Percentiles rank a stretch among this genome's conserved stretches.
Evolutionary conservation across 2,797 vertebrate species (phyloP).

Genomic region (Myiothlypis coronata): DNA sequence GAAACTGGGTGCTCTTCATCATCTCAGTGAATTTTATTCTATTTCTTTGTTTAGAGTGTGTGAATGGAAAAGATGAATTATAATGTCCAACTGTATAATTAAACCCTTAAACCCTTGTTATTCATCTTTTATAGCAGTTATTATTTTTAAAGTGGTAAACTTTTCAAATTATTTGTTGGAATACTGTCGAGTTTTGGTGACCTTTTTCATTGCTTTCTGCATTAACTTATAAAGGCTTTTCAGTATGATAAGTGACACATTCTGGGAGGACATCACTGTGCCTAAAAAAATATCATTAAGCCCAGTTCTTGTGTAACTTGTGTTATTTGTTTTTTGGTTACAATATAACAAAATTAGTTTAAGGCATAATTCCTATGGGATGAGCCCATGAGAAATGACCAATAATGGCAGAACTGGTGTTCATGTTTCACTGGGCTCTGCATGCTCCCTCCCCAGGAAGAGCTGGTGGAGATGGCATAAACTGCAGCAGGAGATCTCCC

Average conservation of each 20-base stretch:
- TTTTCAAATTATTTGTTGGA: background rate
- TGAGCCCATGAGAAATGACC: background rate
- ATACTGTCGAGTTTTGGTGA: background rate
- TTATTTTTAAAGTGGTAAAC: background rate
- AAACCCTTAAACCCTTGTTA: background rate
- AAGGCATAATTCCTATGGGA: background rate
- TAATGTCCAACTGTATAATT: background rate
- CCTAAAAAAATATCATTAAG: background rate
- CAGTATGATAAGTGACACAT: background rate
- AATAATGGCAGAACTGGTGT: background rate
- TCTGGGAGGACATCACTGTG: background rate
- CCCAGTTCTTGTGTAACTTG: background rate
- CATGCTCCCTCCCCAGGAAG: background rate
- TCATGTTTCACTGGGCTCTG: background rate
- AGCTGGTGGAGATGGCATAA: background rate
- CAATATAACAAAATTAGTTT: background rate
- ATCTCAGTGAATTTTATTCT: background rate
- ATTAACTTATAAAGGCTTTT: background rate
- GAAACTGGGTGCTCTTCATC: background rate
- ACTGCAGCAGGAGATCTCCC: background rate
- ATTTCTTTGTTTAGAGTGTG: background rate
- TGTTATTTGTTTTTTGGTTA: background rate
- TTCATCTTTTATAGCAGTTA: background rate
- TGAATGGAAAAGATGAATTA: background rate
- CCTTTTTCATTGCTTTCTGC: background rate